Evolutionary conservation across 1,140 invertebrate species (phyloP), one percentile per base, ranked within the genome.

Genomic region (Sitobion miscanthi): DNA sequence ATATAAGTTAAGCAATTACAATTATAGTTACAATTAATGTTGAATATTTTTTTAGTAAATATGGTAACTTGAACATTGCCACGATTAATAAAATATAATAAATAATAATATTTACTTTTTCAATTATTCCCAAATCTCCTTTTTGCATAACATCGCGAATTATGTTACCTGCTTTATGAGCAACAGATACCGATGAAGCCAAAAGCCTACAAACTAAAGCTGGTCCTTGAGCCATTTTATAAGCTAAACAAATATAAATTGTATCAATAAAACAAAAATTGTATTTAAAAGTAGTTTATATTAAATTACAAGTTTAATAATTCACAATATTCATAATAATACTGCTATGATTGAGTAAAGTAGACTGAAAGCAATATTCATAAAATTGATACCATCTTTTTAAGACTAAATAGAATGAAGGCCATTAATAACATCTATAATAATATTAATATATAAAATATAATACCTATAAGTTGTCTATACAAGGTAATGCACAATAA

Each of bases 111-210:
- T 86, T 94, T 95, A 98, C 97, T 96, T 99, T 99, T 94, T 99
- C 97, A 69, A 99, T 96, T 94, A 99, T 98, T 87, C 97, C 98
- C 25, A 99, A 95, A 94, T 99, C 97, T 88, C 98, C 98, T 95
- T 97, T 97, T 93, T 96, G 97, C 96, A 99, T 96, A 52, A 99
- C 96, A 96, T 99, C 98, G 94, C 98, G 96, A 93, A 99, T 98
- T 93, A 99, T 99, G 95, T 97, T 97, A 23, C 98, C 98, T 94
- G 98, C 98, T 95, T 97, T 96, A 94, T 96, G 96, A 11, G 98
- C 97, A 87, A 97, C 97, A 45, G 96, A 96, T 20, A 98, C 96
- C 49, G 98, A 98, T 30, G 97, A 97, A 85, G 97, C 97, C 30
- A 98, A 94, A 85, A 98, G 94, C 83, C 96, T 95, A 92, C 97